Evolutionary conservation across 1,140 invertebrate species (phyloP), one percentile per base, ranked within the genome.

Genomic region (Octopus sinensis): DNA sequence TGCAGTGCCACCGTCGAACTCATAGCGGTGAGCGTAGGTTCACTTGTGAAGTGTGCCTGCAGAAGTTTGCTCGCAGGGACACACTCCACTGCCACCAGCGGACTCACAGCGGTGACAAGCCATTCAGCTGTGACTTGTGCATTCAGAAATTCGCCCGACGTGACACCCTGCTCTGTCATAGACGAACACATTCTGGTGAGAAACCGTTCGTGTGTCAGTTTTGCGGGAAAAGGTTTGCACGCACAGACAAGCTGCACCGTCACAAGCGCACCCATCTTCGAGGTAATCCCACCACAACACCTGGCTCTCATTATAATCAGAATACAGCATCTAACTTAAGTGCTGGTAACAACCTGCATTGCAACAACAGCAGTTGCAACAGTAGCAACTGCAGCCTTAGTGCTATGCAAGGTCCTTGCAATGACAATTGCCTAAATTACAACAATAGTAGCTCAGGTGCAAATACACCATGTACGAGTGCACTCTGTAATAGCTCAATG

Each of bases 1-100:
- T 97, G n/a, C 96, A 96, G 89, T 90, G 96, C 76, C 96, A 96
- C 89, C 95, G 96, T 5, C 92, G 96, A 53, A 96, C 96, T 86
- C 96, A 96, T 88, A 96, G 95, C 0, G 95, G 95, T 1, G 93
- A 95, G 82, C 91, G 94, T 4, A 96, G 96, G 4, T 96, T 96
- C 17, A 30, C 6, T n/a, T 83, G 83, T 76, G 54, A 10, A 9
- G 17, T 79, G 9, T 84, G 83, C 75, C 23, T 30, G 53, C 81
- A 81, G 78, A 13, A 52, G 12, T 84, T 84, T 77, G 75, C 79
- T n/a, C 82, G 82, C 17, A 68, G 73, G 30, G 78, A 81, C 53
- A 80, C 7, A 56, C 79, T 13, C 52, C 68, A 51, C 53, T 95
- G 92, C 93, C 94, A 86, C 92, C 91, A 94, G 84, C 93, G 95